phyloP scores from a whole-genome alignment of 2,888 invertebrate species.

The Coronaproctus castanopsis region DNA sequence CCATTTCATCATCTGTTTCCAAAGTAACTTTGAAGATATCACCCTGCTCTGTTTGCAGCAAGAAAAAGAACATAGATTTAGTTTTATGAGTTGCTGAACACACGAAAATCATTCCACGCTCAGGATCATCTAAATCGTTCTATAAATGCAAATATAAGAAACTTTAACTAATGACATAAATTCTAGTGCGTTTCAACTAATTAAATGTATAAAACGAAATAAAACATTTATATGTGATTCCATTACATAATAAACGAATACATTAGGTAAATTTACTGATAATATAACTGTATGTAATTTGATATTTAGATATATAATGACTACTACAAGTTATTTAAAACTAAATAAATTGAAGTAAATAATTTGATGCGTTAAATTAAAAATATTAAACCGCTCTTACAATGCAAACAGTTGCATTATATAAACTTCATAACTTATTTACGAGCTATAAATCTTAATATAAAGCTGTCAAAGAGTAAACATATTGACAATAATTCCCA shows the following conservation, averaged over 20 bases:
- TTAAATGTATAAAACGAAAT: not conserved
- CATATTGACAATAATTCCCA: too few relatives aligned
- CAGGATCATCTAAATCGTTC: conserved; percentile 97
- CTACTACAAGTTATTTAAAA: too few relatives aligned
- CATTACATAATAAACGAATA: not conserved
- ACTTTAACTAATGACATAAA: not conserved
- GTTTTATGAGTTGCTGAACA: conserved; percentile 98
- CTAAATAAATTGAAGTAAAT: too few relatives aligned
- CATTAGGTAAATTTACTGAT: too few relatives aligned
- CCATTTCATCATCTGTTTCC: conserved; percentile 93
- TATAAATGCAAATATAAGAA: conserved; percentile 22
- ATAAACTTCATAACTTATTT: too few relatives aligned
- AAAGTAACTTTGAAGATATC: conserved; percentile 92
- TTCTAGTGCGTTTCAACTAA: not conserved
- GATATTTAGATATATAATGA: too few relatives aligned
- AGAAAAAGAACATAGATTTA: conserved; percentile 97
- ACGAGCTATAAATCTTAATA: too few relatives aligned
- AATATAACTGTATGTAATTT: too few relatives aligned
- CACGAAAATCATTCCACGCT: conserved; percentile 97
- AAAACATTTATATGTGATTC: not conserved
- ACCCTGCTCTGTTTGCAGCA: conserved; percentile 97
- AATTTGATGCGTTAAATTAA: too few relatives aligned
- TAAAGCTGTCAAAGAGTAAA: too few relatives aligned
- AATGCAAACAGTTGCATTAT: too few relatives aligned
- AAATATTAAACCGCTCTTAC: too few relatives aligned